Percentiles rank a stretch among this genome's conserved stretches.
Evolutionary conservation across 2,113 vertebrate genomes (phyloP).

Genomic region (Onychostoma macrolepis): DNA sequence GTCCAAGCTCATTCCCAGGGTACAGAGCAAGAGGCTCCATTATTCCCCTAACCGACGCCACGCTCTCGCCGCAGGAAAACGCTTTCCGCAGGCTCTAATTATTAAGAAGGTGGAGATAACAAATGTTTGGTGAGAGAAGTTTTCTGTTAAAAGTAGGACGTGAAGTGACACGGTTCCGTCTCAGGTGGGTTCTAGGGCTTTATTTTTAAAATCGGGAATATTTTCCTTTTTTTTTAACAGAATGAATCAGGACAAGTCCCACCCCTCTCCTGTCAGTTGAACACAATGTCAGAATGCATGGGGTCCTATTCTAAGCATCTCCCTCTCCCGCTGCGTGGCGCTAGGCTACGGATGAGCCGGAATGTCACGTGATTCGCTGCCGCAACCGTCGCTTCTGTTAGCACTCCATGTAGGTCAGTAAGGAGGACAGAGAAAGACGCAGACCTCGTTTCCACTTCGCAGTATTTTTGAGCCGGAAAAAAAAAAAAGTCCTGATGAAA

Average conservation of each 20-base stretch:
- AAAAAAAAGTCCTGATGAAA: slow-evolving; percentile 44
- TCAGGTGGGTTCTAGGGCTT: slow-evolving; percentile 76
- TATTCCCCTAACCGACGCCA: slow-evolving; percentile 46
- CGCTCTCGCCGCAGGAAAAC: slow-evolving; percentile 42
- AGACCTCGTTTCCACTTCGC: slow-evolving; percentile 53
- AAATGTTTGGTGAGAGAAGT: slow-evolving; percentile 66
- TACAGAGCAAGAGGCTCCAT: slow-evolving; percentile 51
- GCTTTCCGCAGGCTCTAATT: slow-evolving; percentile 63
- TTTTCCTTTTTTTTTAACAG: slow-evolving; percentile 62
- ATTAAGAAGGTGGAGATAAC: slow-evolving; percentile 62
- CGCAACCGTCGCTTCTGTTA: slow-evolving; percentile 61
- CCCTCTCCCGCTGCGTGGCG: slow-evolving; percentile 39
- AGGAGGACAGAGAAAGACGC: slow-evolving; percentile 64
- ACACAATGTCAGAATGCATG: slow-evolving; percentile 60
- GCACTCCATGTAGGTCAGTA: slow-evolving; percentile 78
- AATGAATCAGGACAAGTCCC: slow-evolving; percentile 73
- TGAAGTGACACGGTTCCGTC: slow-evolving; percentile 77
- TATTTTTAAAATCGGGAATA: slow-evolving; percentile 76
- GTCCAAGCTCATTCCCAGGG: slow-evolving; percentile 39
- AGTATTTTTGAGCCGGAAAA: slow-evolving; percentile 30
- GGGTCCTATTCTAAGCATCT: slow-evolving; percentile 61
- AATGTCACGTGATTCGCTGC: slow-evolving; percentile 50
- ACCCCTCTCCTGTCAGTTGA: slow-evolving; percentile 62
- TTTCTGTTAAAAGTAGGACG: slow-evolving; percentile 75
- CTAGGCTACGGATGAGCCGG: slow-evolving; percentile 52